These are phyloP conservation scores for Lordiphosa fenestrarum DNA, from an alignment of 2,888 invertebrate genomes.

Conservation along the genomic window DNA sequence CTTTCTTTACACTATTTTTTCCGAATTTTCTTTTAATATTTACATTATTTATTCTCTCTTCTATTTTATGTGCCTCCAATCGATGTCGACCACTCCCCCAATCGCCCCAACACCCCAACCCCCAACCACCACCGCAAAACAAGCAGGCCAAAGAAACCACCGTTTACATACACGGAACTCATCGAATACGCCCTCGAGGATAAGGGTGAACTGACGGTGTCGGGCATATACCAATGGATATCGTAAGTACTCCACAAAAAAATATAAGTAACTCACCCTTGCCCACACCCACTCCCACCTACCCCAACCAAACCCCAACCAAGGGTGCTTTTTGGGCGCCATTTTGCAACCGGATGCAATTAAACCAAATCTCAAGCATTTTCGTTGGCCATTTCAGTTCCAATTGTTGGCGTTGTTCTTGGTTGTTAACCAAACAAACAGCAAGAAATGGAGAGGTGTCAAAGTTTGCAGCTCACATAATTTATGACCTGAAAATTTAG, in stretches of 20 bases:
- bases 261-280: constrained; percentile 4
- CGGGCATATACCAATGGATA: constrained; percentile 95
- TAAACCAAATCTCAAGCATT: constrained; percentile 70
- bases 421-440: constrained; percentile 25
- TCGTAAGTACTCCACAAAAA: constrained; percentile 86
- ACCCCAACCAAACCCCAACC: not conserved
- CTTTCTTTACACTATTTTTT: too few relatives aligned
- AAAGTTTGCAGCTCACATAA: constrained; percentile 20
- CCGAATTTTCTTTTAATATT: constrained; percentile 1
- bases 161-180: constrained; percentile 94
- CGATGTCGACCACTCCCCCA: constrained; percentile 42
- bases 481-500: constrained; percentile 26
- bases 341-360: constrained; percentile 75
- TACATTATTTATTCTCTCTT: constrained; percentile 10
- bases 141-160: constrained; percentile 87
- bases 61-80: constrained; percentile 38
- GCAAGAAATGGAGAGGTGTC: constrained; percentile 15
- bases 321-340: constrained; percentile 41
- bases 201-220: constrained; percentile 92
- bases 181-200: constrained; percentile 93
- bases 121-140: constrained; percentile 65
- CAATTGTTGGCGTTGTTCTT: constrained; percentile 30
- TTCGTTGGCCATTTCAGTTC: constrained; percentile 39
- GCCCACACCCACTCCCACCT: not conserved
- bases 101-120: constrained; percentile 11